phyloP scores from a whole-genome alignment of 2,797 vertebrate species.

The Macrochelys suwanniensis region DNA sequence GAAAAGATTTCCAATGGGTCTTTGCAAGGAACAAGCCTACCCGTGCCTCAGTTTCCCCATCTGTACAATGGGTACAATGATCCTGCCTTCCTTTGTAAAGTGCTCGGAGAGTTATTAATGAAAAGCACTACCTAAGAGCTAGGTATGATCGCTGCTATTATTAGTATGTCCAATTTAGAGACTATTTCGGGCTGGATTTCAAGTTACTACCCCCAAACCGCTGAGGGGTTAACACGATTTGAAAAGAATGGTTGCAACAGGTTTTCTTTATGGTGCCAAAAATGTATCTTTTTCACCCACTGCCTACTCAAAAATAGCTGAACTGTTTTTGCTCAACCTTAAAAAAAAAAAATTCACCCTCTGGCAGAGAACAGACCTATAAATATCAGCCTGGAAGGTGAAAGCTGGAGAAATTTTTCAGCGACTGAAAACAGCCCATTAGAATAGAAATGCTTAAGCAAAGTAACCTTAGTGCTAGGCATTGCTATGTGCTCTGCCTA shows the following conservation, averaged over 20 bases:
- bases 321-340: neutral
- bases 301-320: neutral
- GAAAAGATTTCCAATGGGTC: neutral
- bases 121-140: neutral
- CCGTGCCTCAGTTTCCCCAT: neutral
- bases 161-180: neutral
- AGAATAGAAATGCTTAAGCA: neutral
- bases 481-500: neutral
- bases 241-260: accelerated
- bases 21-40: neutral
- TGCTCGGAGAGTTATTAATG: neutral
- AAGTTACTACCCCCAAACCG: conserved; percentile 30
- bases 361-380: neutral
- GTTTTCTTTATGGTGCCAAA: conserved; percentile 13
- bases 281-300: neutral
- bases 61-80: no score
- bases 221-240: conserved; percentile 31
- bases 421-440: neutral
- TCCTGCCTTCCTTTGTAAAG: neutral
- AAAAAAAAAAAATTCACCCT: neutral
- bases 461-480: neutral
- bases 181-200: conserved; percentile 23
- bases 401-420: neutral
- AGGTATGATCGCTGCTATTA: neutral
- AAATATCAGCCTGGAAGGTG: neutral